Base-by-base conservation (phyloP, 2,888 invertebrate genomes). In the Theretra japonica region DNA sequence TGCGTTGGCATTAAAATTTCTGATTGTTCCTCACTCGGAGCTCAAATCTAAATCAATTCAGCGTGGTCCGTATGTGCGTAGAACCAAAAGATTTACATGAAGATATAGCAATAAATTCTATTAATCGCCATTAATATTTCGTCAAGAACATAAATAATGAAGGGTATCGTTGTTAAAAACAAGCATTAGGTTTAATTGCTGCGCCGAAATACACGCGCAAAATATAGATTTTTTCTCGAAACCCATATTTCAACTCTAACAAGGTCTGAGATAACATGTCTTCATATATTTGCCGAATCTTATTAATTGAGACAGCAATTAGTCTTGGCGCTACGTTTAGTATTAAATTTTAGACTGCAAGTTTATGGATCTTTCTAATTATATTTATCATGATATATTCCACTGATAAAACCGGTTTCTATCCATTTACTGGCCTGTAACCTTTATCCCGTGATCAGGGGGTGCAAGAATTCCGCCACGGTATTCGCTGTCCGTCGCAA, bases 241-340 rank as follows among this genome's bases (percentile, higher is more conserved):
- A 23, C 65, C 25, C 65, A 21, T 48, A 65, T 41, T 65, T 65
- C 41, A 65, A 65, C 21, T 65, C 65, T 48, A 65, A 65, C 65
- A 48, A 65, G 65, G 23, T 23, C 41, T 28, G 8, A 48, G 41
- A 41, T 41, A 41, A 41, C 41, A 41, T 41, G 41, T 41, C 41
- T 41, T 41, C 65, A 48, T 65, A 48, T 65, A 48, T 65, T 65
- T 65, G 23, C 41, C 15, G 48, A 23, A 17, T n/a, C 41, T 48
- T 53, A 53, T 65, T 65, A 33, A 30, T 30, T 48, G 25, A 48
- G 23, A 21, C 48, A 48, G 48, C 23, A 23, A 65, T 41, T 4
- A 62, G 41, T 41, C 41, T 62, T 41, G 23, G 15, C 21, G 21
- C 41, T 41, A 8, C 7, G 1, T 60, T 33, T 59, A 15, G 17